Evolutionary conservation across 2,113 vertebrate species (phyloP).

Genomic region (Isurus oxyrinchus): DNA sequence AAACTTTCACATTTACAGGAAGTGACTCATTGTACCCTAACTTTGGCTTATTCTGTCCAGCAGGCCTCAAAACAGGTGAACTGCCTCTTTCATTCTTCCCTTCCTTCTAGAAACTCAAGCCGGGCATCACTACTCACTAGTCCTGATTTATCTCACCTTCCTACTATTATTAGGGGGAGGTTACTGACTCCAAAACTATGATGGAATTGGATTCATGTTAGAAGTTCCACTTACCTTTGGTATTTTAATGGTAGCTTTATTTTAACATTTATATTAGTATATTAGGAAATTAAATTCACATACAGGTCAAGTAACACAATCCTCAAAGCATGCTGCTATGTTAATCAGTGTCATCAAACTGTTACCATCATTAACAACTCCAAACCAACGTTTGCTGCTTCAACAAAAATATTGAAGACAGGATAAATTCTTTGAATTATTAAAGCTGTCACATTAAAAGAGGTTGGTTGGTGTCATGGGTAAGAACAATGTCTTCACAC

Average conservation of each 20-base stretch:
- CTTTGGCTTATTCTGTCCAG: neutral
- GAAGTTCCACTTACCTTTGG: neutral
- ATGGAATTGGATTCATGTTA: neutral
- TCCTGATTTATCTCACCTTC: neutral
- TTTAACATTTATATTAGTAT: neutral
- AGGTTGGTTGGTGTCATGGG: neutral
- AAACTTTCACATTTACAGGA: neutral
- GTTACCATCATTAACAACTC: neutral
- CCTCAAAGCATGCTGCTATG: neutral
- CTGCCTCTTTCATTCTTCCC: neutral
- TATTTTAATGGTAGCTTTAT: neutral
- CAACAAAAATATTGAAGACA: neutral
- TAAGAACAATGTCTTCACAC: neutral
- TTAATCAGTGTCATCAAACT: neutral
- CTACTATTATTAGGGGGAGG: neutral
- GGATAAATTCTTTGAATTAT: neutral
- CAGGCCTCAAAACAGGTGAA: neutral
- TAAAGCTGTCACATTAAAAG: neutral
- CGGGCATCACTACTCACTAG: neutral
- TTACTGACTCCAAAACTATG: neutral
- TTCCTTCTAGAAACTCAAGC: neutral
- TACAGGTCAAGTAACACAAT: neutral
- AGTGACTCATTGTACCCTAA: neutral
- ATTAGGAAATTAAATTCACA: neutral
- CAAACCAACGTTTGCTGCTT: neutral